These are phyloP conservation scores for Plagiodera versicolora DNA, from an alignment of 2,888 invertebrate genomes.

Conservation along the genomic window DNA sequence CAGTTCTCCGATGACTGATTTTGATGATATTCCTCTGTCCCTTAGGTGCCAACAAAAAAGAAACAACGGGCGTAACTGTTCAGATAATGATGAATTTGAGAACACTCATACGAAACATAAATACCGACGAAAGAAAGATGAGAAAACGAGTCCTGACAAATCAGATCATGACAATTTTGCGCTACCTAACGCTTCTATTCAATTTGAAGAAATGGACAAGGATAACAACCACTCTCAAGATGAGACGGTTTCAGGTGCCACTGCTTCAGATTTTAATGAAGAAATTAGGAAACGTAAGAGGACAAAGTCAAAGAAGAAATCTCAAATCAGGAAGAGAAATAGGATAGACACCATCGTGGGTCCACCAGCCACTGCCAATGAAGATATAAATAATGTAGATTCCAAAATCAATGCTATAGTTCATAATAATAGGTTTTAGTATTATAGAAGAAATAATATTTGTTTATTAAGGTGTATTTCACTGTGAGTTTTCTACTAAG, in stretches of 20 bases:
- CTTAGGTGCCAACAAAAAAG: not conserved
- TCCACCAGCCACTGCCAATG: conserved; percentile 22
- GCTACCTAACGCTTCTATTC: conserved; percentile 13
- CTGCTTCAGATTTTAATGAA: conserved; percentile 17
- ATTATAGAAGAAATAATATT: conserved; percentile 12
- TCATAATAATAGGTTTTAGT: conserved; percentile 4
- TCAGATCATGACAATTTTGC: conserved; percentile 13
- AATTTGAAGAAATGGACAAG: conserved; percentile 16
- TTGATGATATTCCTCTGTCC: conserved; percentile 2
- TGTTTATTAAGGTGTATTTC: conserved; percentile 7
- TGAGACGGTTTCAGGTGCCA: conserved; percentile 26
- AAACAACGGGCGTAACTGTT: not conserved
- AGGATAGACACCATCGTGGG: conserved; percentile 6
- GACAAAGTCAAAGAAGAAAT: conserved; percentile 9
- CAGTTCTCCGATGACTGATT: conserved; percentile 6
- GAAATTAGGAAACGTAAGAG: conserved; percentile 16
- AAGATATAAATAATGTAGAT: conserved; percentile 16
- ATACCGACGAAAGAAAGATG: conserved; percentile 12
- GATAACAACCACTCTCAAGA: conserved; percentile 19
- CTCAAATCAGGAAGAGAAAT: conserved; percentile 7
- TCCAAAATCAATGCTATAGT: conserved; percentile 10
- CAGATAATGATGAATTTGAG: not conserved
- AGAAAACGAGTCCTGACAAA: not conserved
- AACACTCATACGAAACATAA: not conserved
- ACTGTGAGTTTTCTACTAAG: not conserved